Evolutionary conservation across 2,797 vertebrate species (phyloP).

Genomic region (Syncerus caffer): DNA sequence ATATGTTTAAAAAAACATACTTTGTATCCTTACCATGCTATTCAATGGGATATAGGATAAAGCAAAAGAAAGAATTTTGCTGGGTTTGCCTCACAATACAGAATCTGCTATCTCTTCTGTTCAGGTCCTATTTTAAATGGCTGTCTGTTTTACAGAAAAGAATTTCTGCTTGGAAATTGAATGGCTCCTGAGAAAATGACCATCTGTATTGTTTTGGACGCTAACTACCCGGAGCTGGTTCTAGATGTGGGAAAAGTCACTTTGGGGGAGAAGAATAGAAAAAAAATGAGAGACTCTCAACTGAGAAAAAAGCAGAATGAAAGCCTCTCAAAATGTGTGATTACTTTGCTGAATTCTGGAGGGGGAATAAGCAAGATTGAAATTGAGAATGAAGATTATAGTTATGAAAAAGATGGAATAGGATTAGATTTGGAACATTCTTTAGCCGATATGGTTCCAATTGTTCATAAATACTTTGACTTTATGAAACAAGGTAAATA

Average conservation of each 20-base stretch:
- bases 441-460: background rate
- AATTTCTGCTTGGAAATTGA: background rate
- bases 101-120: background rate
- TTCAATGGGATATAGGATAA: background rate
- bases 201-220: background rate
- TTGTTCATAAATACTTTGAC: fast-evolving
- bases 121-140: background rate
- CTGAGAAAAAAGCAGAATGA: background rate
- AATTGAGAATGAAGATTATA: background rate
- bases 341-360: constrained; percentile 68
- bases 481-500: background rate
- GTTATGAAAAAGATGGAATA: background rate
- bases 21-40: background rate
- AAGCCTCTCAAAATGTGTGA: background rate
- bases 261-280: constrained; percentile 58
- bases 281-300: background rate
- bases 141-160: background rate
- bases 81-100: background rate
- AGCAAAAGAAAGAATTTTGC: background rate
- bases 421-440: constrained; percentile 48
- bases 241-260: background rate
- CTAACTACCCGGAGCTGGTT: constrained; percentile 23
- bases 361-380: constrained; percentile 53
- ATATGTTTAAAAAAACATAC: background rate
- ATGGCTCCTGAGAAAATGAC: background rate